Evolutionary conservation across 2,113 vertebrate species (phyloP).

Genomic region (Engystomops pustulosus): DNA sequence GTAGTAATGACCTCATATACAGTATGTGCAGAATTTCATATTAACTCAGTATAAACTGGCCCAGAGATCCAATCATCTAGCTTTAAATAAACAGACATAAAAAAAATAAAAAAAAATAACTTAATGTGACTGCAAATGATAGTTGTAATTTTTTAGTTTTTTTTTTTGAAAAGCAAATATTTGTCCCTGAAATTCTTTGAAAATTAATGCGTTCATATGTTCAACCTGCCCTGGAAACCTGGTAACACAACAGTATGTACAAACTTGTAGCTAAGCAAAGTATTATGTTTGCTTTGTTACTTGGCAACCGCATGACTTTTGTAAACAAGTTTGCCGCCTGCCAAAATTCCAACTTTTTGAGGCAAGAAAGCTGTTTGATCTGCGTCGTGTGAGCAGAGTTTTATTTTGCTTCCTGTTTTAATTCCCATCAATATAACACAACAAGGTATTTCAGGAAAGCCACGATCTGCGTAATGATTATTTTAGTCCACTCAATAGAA

Average conservation of each 20-base stretch:
- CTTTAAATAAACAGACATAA: neutral
- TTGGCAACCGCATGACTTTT: slow-evolving; percentile 77
- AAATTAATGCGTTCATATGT: slow-evolving; percentile 75
- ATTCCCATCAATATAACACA: neutral
- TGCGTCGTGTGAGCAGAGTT: slow-evolving; percentile 3
- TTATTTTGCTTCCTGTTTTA: slow-evolving; percentile 8
- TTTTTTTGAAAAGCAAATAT: slow-evolving; percentile 77
- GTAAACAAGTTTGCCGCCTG: slow-evolving; percentile 74
- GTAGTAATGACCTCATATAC: too few species aligned
- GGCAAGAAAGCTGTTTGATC: slow-evolving; percentile 70
- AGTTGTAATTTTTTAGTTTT: slow-evolving; percentile 71
- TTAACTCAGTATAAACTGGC: too few species aligned
- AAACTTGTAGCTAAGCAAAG: slow-evolving; percentile 80
- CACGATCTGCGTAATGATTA: neutral
- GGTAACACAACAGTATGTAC: slow-evolving; percentile 83
- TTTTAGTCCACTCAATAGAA: neutral
- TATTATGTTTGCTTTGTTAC: slow-evolving; percentile 80
- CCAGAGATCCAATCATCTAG: too few species aligned
- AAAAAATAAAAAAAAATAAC: too few species aligned
- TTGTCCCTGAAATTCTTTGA: slow-evolving; percentile 76
- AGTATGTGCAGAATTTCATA: too few species aligned
- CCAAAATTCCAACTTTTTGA: slow-evolving; percentile 76
- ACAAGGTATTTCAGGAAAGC: neutral
- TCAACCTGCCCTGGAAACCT: slow-evolving; percentile 80
- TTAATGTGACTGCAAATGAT: slow-evolving; percentile 70